These are phyloP conservation scores for Chloropsis hardwickii DNA, from an alignment of 2,113 vertebrate genomes.

Conservation along the genomic window DNA sequence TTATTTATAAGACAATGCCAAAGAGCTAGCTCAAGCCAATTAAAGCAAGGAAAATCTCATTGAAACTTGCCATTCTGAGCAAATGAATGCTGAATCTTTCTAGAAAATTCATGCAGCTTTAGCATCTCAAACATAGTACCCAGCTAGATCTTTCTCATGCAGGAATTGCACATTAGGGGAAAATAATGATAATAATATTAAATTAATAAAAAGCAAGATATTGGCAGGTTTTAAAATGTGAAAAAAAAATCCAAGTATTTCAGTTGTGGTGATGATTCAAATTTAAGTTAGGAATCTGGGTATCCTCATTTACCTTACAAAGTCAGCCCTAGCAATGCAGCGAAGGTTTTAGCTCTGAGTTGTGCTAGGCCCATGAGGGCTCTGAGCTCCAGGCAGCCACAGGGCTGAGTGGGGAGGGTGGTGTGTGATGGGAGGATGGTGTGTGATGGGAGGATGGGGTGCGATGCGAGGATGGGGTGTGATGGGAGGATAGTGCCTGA, in stretches of 20 bases:
- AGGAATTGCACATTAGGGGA: neutral
- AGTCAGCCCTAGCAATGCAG: neutral
- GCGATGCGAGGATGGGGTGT: no score
- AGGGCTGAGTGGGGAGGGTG: neutral
- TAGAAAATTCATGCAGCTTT: neutral
- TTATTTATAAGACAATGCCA: slow-evolving; percentile 69
- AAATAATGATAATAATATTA: neutral
- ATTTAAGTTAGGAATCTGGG: neutral
- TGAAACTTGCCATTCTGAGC: slow-evolving; percentile 24
- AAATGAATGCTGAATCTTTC: slow-evolving; percentile 1
- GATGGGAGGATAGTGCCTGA: no score
- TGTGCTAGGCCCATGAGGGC: fast-evolving
- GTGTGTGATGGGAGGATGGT: neutral
- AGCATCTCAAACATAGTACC: neutral
- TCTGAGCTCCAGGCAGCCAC: fast-evolving
- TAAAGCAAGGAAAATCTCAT: slow-evolving; percentile 59
- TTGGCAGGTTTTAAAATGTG: neutral
- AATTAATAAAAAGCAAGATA: neutral
- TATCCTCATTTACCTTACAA: neutral
- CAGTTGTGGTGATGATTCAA: neutral
- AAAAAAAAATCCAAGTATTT: neutral
- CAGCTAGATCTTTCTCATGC: neutral
- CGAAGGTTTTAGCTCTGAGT: neutral
- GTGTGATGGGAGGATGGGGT: neutral
- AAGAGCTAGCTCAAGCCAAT: slow-evolving; percentile 58